Base-by-base conservation (phyloP, 2,888 invertebrate species). In the Cephus spinipes region DNA sequence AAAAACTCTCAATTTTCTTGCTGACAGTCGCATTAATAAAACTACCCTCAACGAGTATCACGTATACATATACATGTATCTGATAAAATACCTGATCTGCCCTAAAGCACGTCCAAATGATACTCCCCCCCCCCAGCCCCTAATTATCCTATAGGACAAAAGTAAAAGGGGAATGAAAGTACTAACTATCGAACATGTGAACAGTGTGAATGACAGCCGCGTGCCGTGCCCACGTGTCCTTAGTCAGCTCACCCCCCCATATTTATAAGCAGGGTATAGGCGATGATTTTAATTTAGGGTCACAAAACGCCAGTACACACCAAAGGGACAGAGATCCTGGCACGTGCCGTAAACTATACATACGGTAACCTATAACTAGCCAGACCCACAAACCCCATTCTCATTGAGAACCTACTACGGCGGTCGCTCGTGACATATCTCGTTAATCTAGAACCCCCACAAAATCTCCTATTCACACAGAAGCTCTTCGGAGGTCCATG, bases 211-310 rank as follows among this genome's bases (percentile, higher is more conserved):
- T 32, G 71, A 71, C 31, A 71, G 71, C 15, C 71, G 9, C 71
- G 71, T 71, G 71, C 15, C 71, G 71, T 31, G 32, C 32, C 31
- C 32, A 33, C 71, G 71, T 71, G 33, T 71, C 71, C 9, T 71
- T 31, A 71, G 71, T 33, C 71, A 33, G 30, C 71, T 32, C 31
- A 32, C 71, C 12, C 71, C n/a, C 71, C n/a, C 71, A 9, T 74
- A 33, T 35, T 33, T 74, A 75, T 76, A 73, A 69, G 30, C 68
- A 15, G 36, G 55, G 78, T 78, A 76, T 76, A 69, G 73, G 32
- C 71, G 75, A 78, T 78, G 76, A 78, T 76, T 78, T 78, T 78
- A 76, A 78, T 76, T 76, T 76, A 68, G 76, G 78, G 78, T 74
- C 69, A 35, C 69, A 77, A 75, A 69, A 30, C 75, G 32, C 40